Percentiles rank a stretch among this genome's conserved stretches.
These are phyloP conservation scores for Agrotis clavis DNA, from an alignment of 2,888 invertebrate species.

Conservation along the genomic window DNA sequence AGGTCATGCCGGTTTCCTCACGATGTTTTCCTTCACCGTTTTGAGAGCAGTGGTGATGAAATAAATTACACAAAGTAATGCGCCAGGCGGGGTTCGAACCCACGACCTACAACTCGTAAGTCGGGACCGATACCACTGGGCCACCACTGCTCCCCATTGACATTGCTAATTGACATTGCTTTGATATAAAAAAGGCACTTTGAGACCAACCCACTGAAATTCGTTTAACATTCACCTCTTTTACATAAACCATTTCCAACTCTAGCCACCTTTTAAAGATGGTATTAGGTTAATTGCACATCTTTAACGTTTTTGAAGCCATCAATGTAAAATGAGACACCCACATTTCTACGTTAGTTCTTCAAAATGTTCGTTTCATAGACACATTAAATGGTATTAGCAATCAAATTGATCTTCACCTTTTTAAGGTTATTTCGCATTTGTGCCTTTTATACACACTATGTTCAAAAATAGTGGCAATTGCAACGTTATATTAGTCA, in stretches of 20 bases:
- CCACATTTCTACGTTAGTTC: conserved; percentile 42
- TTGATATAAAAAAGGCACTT: background rate
- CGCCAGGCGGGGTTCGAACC: too few species aligned
- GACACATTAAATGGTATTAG: conserved; percentile 38
- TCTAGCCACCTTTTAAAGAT: conserved; percentile 25
- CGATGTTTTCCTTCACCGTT: too few species aligned
- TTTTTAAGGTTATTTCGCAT: conserved; percentile 20
- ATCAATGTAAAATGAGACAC: conserved; percentile 48
- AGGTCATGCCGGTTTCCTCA: too few species aligned
- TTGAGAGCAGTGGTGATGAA: too few species aligned
- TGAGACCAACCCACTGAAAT: background rate
- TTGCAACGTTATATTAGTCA: background rate
- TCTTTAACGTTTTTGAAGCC: conserved; percentile 40
- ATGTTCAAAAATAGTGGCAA: background rate
- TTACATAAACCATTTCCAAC: conserved; percentile 6
- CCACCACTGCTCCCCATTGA: too few species aligned
- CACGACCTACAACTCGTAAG: too few species aligned
- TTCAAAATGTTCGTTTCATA: conserved; percentile 28
- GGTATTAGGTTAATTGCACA: conserved; percentile 43
- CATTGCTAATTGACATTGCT: too few species aligned
- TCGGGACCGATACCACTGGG: too few species aligned
- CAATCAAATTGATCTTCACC: conserved; percentile 26
- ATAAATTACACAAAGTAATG: too few species aligned
- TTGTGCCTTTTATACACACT: background rate
- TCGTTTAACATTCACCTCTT: background rate